Percentiles rank a stretch among this genome's conserved stretches.
Evolutionary conservation across 2,113 vertebrate species (phyloP).

Genomic region (Myrmecobius fasciatus): DNA sequence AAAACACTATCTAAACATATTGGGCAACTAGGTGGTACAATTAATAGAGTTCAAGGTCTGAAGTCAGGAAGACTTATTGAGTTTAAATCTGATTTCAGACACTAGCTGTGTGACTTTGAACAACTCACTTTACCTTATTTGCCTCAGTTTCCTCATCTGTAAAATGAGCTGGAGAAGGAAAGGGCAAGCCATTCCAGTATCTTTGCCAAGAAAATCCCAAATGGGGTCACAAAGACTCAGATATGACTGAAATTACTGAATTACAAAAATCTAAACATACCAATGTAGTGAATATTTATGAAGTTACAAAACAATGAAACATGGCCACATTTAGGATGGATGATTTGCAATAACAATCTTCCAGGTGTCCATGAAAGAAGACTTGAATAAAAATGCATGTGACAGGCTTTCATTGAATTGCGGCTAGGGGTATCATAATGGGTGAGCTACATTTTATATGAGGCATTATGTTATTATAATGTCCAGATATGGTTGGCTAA

Average conservation of each 20-base stretch:
- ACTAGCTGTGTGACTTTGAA: neutral
- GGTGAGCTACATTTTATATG: neutral
- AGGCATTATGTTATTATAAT: slow-evolving; percentile 21
- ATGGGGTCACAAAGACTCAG: neutral
- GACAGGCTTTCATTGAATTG: neutral
- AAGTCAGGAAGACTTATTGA: neutral
- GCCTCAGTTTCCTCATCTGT: neutral
- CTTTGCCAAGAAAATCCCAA: neutral
- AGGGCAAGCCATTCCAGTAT: neutral
- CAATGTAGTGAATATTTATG: slow-evolving; percentile 24
- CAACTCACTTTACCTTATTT: neutral
- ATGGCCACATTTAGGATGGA: neutral
- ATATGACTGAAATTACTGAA: neutral
- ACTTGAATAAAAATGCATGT: neutral
- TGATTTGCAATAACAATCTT: slow-evolving; percentile 34
- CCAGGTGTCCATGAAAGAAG: neutral
- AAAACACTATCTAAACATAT: slow-evolving; percentile 42
- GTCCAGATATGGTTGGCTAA: slow-evolving; percentile 1
- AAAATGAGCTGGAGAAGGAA: neutral
- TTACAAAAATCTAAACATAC: slow-evolving; percentile 31
- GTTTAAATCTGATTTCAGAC: neutral
- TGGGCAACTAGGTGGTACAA: neutral
- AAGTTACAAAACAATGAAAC: slow-evolving; percentile 53
- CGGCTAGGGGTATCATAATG: neutral
- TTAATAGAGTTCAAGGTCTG: neutral